Percentiles rank a stretch among this genome's conserved stretches.
These are phyloP conservation scores for Elephas maximus DNA, from an alignment of 2,113 vertebrate species.

Conservation along the genomic window DNA sequence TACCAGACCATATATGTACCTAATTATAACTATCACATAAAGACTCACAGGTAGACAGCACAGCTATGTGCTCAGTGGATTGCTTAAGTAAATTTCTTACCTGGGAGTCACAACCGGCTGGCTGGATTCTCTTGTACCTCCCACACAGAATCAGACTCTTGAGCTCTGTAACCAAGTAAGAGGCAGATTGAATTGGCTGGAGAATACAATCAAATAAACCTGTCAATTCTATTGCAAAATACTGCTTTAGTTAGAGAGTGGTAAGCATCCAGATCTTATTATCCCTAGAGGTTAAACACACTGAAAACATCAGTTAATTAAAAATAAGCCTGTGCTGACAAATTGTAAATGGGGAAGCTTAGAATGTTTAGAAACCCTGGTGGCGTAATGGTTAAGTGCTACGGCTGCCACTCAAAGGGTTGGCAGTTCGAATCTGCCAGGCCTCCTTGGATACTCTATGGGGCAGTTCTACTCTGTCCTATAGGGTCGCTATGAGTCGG, in stretches of 20 bases:
- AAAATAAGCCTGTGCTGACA: not conserved
- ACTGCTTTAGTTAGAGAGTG: not conserved
- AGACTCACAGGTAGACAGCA: conserved; percentile 43
- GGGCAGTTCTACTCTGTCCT: too few relatives aligned
- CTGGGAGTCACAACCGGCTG: conserved; percentile 40
- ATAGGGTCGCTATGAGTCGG: too few relatives aligned
- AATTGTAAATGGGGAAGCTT: not conserved
- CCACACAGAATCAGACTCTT: not conserved
- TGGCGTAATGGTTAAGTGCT: too few relatives aligned
- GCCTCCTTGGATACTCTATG: too few relatives aligned
- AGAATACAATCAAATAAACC: conserved; percentile 4
- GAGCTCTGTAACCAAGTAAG: conserved; percentile 20
- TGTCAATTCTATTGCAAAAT: conserved; percentile 37
- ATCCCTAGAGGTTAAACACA: not conserved
- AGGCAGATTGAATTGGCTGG: not conserved
- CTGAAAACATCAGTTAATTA: conserved; percentile 2
- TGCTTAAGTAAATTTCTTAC: not conserved
- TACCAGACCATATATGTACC: conserved; percentile 5
- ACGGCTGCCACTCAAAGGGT: too few relatives aligned
- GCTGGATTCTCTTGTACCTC: not conserved
- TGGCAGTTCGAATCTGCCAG: too few relatives aligned
- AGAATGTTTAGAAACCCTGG: not conserved
- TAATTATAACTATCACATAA: conserved; percentile 66
- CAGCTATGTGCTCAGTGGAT: not conserved
- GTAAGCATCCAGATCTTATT: conserved; percentile 32